A percentile compares a stretch with the other conserved stretches of the same genome.
Conservation (phyloP, 92 coral and sea anemone genomes). For the Epizoanthus rinbou region DNA sequence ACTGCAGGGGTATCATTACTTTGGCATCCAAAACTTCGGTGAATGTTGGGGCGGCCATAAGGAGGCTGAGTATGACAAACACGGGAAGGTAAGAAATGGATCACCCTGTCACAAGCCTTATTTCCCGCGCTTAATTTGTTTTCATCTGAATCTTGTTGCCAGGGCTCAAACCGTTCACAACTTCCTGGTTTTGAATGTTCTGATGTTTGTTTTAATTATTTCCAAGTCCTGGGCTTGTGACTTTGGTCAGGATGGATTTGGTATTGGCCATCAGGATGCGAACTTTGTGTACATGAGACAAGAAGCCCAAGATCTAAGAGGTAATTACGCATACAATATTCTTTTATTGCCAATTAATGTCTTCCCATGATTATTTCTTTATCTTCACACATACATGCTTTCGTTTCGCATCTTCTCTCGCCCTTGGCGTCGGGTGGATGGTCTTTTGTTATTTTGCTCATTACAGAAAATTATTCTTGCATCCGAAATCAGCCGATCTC, state of each 20-base stretch:
- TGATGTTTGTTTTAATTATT: neutral
- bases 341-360: neutral
- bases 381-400: neutral
- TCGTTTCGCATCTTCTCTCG: neutral
- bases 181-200: no score
- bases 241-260: constrained; percentile 39
- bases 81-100: constrained; percentile 2
- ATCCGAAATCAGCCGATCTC: no score
- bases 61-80: neutral
- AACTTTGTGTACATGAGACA: constrained; percentile 24
- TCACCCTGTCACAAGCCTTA: no score
- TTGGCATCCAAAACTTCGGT: constrained; percentile 36
- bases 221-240: constrained; percentile 41
- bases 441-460: no score
- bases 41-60: constrained; percentile 39
- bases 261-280: neutral
- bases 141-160: no score
- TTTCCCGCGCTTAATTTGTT: no score
- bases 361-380: neutral
- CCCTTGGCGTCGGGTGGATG: no score
- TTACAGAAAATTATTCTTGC: no score
- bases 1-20: constrained; percentile 14
- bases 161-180: no score
- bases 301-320: neutral
- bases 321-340: neutral